A percentile compares a stretch with the other conserved stretches of the same genome.
Evolutionary conservation across 2,888 invertebrate species (phyloP).

Genomic region (Sepioteuthis lessoniana): DNA sequence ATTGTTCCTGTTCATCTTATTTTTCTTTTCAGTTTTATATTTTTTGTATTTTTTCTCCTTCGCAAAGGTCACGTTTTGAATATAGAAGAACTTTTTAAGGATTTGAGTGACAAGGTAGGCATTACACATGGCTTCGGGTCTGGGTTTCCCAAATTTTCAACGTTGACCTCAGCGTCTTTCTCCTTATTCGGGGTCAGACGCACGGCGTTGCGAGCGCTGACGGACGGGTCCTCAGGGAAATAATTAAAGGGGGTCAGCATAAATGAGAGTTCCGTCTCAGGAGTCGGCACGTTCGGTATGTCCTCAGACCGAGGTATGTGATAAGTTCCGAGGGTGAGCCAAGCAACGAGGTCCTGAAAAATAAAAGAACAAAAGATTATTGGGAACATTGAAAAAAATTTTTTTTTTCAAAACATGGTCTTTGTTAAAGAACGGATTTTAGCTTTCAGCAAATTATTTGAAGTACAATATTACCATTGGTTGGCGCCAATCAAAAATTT

Average conservation of each 20-base stretch:
- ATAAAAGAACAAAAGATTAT: neutral
- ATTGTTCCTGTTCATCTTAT: neutral
- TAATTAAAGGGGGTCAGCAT: constrained; percentile 64
- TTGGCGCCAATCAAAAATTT: too few species aligned
- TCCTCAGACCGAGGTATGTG: constrained; percentile 66
- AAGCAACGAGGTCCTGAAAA: constrained; percentile 64
- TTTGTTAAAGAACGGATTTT: too few species aligned
- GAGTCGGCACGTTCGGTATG: constrained; percentile 61
- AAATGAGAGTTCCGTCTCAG: constrained; percentile 58
- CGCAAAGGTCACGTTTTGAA: constrained; percentile 34
- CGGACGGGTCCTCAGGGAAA: constrained; percentile 60
- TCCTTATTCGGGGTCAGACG: constrained; percentile 46
- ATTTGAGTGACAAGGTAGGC: constrained; percentile 34
- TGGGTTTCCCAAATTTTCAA: constrained; percentile 35
- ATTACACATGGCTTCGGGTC: neutral
- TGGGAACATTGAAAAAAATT: too few species aligned
- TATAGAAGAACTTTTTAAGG: constrained; percentile 15
- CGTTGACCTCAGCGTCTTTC: neutral
- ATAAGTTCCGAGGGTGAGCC: constrained; percentile 62
- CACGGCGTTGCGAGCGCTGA: constrained; percentile 57
- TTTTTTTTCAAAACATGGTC: too few species aligned
- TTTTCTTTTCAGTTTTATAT: neutral
- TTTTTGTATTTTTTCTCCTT: neutral
- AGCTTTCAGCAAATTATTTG: too few species aligned
- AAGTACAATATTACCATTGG: too few species aligned